Evolutionary conservation across 2,113 vertebrate species (phyloP).

Genomic region (Alligator sinensis): DNA sequence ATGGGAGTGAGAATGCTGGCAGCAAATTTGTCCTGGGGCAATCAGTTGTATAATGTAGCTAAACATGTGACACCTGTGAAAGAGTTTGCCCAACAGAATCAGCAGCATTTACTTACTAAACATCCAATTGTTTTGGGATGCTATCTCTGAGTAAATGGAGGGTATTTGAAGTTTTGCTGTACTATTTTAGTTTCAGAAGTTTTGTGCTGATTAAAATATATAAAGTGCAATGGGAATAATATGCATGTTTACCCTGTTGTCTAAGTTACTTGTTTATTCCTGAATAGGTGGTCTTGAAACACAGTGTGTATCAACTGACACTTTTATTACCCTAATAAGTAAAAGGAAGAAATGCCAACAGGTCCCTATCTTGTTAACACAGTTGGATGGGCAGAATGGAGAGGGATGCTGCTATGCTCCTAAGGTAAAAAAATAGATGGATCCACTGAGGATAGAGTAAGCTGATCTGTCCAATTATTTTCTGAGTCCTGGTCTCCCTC

Average conservation of each 20-base stretch:
- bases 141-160: conserved; percentile 20
- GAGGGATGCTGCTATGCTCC: fast-evolving
- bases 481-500: background rate
- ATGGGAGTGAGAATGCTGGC: conserved; percentile 16
- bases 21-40: conserved; percentile 36
- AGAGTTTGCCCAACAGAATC: conserved; percentile 4
- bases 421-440: background rate
- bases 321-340: conserved; percentile 59
- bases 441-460: background rate
- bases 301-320: background rate
- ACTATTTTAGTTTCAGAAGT: conserved; percentile 14
- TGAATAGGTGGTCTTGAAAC: conserved; percentile 55
- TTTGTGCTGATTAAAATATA: background rate
- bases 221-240: conserved; percentile 1
- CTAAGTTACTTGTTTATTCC: conserved; percentile 47
- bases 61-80: conserved; percentile 56
- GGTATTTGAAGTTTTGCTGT: conserved; percentile 21
- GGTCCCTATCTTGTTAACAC: conserved; percentile 31
- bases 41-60: conserved; percentile 54
- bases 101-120: conserved; percentile 26
- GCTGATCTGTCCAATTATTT: background rate
- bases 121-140: background rate
- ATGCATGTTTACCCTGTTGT: background rate
- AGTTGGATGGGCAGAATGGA: background rate
- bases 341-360: conserved; percentile 21